Evolutionary conservation across 2,797 vertebrate species (phyloP), one percentile per base, ranked within the genome.

Genomic region (Meda fulgida): DNA sequence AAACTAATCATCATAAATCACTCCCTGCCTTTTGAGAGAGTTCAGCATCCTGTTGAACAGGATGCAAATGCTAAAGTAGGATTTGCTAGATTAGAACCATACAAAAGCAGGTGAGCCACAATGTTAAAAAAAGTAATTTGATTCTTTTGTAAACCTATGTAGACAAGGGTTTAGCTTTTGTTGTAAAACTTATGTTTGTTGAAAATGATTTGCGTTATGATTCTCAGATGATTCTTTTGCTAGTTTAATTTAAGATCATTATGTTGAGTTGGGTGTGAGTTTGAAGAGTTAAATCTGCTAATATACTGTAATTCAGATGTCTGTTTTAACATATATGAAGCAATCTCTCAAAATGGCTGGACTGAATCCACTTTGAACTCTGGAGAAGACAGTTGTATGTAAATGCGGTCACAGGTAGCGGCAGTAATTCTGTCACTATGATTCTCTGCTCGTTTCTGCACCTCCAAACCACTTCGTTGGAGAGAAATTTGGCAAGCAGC

Each of bases 1-100:
- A 82, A 86, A 48, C 69, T 83, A 78, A 89, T 88, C n/a, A 75
- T 40, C 88, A 89, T 92, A 90, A 91, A 87, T 93, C 93, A 93
- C 78, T 89, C 66, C 43, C 4, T 88, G 0, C 48, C 86, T 84
- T 82, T 38, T 60, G 38, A 88, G 88, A 84, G 87, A 92, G 36
- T 60, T 83, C 73, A 84, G 83, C 43, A 87, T 93, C 88, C 87
- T 84, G 91, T 85, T 80, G 85, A 90, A 82, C 89, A 77, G 88
- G 90, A 89, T 78, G 81, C 86, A 63, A 80, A 51, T 85, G 90
- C 89, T 93, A 90, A 92, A 89, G 87, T 87, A 87, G 86, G 80
- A 86, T 79, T 73, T 72, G 66, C 86, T 77, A 78, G 80, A 53
- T 84, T 87, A 84, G 43, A 21, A 34, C 34, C 71, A 43, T 81